Conservation (phyloP, 2,113 vertebrate species). For the Gnathonemus echidnorhynchus region DNA sequence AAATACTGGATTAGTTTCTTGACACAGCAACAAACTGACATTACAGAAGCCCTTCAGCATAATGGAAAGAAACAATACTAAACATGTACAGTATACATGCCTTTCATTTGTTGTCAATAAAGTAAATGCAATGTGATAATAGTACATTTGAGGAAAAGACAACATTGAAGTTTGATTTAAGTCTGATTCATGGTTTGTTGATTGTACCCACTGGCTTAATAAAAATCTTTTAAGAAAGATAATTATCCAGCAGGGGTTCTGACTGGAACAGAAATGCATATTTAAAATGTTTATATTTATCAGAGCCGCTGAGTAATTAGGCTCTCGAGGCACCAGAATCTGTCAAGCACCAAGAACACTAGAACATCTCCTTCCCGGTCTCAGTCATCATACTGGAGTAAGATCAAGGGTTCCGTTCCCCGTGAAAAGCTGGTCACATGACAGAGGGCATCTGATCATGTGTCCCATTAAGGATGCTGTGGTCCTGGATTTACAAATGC, state of each 20-base stretch:
- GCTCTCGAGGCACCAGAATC: not conserved
- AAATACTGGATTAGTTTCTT: conserved; percentile 34
- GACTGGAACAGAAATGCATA: not conserved
- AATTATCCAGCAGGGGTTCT: not conserved
- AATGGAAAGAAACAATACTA: not conserved
- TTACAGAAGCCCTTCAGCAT: not conserved
- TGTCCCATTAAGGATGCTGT: not conserved
- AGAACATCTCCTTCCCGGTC: not conserved
- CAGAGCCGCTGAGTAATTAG: not conserved
- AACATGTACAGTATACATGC: not conserved
- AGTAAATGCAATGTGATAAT: not conserved
- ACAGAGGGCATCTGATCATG: not conserved
- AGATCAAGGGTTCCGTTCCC: not conserved
- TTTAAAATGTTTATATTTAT: not conserved
- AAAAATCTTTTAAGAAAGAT: not conserved
- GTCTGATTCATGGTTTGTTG: not conserved
- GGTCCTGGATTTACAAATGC: not conserved
- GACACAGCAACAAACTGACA: conserved; percentile 32
- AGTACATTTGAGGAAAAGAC: not conserved
- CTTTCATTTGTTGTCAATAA: not conserved
- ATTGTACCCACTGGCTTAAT: not conserved
- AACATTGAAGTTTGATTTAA: not conserved
- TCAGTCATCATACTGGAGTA: not conserved
- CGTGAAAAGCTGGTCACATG: not conserved
- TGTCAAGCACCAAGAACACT: not conserved